phyloP scores from a whole-genome alignment of 2,113 vertebrate species.

The Strix uralensis region DNA sequence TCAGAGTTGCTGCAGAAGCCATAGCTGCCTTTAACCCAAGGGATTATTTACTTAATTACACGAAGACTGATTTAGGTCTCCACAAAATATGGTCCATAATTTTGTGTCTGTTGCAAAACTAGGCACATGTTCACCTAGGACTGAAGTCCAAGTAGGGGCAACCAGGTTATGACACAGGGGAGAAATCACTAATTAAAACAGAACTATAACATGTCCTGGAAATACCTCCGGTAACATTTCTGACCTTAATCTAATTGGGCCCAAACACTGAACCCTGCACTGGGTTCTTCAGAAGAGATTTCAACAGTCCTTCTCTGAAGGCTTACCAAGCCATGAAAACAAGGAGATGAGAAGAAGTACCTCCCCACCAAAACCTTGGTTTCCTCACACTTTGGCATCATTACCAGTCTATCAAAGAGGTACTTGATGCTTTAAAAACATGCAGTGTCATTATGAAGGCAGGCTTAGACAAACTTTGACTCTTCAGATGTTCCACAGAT shows the following conservation, averaged over 20 bases:
- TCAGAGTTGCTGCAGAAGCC: neutral
- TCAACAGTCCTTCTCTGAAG: neutral
- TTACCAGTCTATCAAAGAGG: neutral
- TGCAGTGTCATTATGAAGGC: neutral
- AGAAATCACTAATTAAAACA: neutral
- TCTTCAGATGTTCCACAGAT: neutral
- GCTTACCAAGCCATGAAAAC: neutral
- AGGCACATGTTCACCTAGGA: neutral
- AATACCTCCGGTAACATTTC: neutral
- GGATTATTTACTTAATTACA: neutral
- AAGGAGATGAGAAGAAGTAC: neutral
- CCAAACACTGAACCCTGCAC: neutral
- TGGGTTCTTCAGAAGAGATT: neutral
- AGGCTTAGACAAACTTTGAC: neutral
- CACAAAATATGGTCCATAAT: neutral
- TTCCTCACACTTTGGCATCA: neutral
- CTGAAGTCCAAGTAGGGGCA: neutral
- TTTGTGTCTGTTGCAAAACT: conserved; percentile 12
- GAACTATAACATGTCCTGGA: neutral
- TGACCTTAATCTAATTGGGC: neutral
- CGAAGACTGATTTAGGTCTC: neutral
- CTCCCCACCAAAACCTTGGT: neutral
- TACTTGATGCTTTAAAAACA: neutral
- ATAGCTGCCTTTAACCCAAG: neutral
- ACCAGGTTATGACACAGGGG: neutral